These are phyloP conservation scores for Eulemur coronatus DNA, from an alignment of 2,797 vertebrate genomes.

Conservation along the genomic window DNA sequence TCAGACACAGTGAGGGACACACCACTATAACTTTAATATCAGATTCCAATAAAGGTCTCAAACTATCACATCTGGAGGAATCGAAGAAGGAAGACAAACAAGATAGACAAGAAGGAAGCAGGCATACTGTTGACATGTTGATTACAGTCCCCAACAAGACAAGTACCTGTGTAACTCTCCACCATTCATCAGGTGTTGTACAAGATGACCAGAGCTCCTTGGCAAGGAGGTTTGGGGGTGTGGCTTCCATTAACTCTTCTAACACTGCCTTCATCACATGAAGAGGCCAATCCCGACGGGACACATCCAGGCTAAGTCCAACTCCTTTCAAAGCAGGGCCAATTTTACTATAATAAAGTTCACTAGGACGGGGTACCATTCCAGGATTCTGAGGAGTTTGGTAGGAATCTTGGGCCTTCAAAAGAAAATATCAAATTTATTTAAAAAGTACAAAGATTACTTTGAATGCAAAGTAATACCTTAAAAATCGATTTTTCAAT, in stretches of 20 bases:
- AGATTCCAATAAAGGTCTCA: background rate
- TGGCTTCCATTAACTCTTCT: slow-evolving; percentile 96
- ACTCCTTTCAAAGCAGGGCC: slow-evolving; percentile 95
- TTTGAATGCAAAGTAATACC: background rate
- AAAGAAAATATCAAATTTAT: background rate
- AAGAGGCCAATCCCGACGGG: slow-evolving; percentile 97
- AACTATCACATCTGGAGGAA: background rate
- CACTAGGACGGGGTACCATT: slow-evolving; percentile 96
- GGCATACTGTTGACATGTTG: background rate
- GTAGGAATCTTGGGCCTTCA: slow-evolving; percentile 94
- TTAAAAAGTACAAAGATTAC: background rate
- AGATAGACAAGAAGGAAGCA: background rate
- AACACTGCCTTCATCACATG: slow-evolving; percentile 97
- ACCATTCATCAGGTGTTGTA: slow-evolving; percentile 97
- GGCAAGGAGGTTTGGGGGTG: slow-evolving; percentile 96
- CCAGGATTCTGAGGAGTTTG: slow-evolving; percentile 93
- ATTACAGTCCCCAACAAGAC: background rate
- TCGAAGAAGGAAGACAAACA: background rate
- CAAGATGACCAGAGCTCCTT: slow-evolving; percentile 99
- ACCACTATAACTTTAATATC: background rate
- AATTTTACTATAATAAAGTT: slow-evolving; percentile 98
- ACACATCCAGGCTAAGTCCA: slow-evolving; percentile 95
- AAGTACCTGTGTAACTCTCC: slow-evolving; percentile 97
- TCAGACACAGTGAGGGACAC: background rate
- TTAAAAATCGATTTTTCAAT: background rate